Percentiles rank a stretch among this genome's conserved stretches.
phyloP scores from a whole-genome alignment of 2,888 invertebrate species.

The Epirrita christyi region DNA sequence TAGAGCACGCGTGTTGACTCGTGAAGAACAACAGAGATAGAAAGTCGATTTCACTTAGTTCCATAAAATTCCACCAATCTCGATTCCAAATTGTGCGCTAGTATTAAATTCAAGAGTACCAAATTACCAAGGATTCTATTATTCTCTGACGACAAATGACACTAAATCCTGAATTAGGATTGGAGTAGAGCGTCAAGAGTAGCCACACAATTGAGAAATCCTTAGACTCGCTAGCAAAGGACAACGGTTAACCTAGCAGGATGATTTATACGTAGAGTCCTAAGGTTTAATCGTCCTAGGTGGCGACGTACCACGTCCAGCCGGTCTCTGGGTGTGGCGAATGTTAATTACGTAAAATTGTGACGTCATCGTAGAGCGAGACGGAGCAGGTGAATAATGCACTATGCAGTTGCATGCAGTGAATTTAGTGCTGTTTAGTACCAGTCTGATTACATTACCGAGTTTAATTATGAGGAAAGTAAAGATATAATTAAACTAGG shows the following conservation, averaged over 20 bases:
- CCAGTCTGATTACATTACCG: slow-evolving; percentile 40
- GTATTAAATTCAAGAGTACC: too few relatives aligned
- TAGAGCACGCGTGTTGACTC: too few relatives aligned
- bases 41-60: too few relatives aligned
- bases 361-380: slow-evolving; percentile 66
- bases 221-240: too few relatives aligned
- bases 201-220: too few relatives aligned
- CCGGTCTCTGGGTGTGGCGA: slow-evolving; percentile 44
- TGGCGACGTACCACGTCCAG: slow-evolving; percentile 23
- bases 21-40: too few relatives aligned
- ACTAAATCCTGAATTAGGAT: too few relatives aligned
- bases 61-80: too few relatives aligned
- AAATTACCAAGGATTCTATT: too few relatives aligned
- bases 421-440: slow-evolving; percentile 53
- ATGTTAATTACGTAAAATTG: slow-evolving; percentile 76
- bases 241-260: neutral
- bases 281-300: neutral
- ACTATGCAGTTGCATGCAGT: slow-evolving; percentile 39
- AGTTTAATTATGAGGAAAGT: slow-evolving; percentile 12
- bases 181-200: too few relatives aligned
- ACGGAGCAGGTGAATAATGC: slow-evolving; percentile 57
- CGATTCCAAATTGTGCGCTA: too few relatives aligned
- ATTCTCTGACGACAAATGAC: too few relatives aligned
- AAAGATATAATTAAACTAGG: neutral
- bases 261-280: slow-evolving; percentile 1